Percentiles rank a stretch among this genome's conserved stretches.
Conservation (phyloP, 2,888 invertebrate genomes). For the Ashinkailepas kermadecensis region DNA sequence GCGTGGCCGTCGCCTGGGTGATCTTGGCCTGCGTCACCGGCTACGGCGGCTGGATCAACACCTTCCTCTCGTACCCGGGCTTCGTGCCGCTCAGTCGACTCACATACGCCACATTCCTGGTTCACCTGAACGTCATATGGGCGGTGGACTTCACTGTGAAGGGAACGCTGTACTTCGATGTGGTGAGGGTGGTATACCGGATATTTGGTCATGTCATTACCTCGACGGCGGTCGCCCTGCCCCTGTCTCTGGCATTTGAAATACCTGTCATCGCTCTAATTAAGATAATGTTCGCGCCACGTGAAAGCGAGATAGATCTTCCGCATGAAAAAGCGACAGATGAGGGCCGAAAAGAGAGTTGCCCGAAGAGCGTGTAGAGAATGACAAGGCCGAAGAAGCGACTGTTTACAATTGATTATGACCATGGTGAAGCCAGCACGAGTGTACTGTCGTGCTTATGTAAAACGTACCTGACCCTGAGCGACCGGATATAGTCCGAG, state of each 20-base stretch:
- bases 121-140: background rate
- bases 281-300: background rate
- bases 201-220: background rate
- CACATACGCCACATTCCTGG: constrained; percentile 60
- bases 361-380: no score
- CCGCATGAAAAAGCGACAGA: no score
- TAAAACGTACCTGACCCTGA: no score
- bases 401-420: no score
- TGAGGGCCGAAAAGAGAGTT: no score
- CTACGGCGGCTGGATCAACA: constrained; percentile 53
- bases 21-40: constrained; percentile 63
- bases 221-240: constrained; percentile 26
- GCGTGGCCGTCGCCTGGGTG: constrained; percentile 61
- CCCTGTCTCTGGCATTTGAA: background rate
- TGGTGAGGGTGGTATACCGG: background rate
- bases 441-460: no score
- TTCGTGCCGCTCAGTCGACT: constrained; percentile 58
- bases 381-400: no score
- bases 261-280: background rate
- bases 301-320: no score
- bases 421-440: no score
- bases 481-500: no score
- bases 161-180: background rate
- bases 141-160: background rate
- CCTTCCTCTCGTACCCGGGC: constrained; percentile 52